Conservation (phyloP, 1,140 invertebrate genomes). For the Brachionus manjavacas region DNA sequence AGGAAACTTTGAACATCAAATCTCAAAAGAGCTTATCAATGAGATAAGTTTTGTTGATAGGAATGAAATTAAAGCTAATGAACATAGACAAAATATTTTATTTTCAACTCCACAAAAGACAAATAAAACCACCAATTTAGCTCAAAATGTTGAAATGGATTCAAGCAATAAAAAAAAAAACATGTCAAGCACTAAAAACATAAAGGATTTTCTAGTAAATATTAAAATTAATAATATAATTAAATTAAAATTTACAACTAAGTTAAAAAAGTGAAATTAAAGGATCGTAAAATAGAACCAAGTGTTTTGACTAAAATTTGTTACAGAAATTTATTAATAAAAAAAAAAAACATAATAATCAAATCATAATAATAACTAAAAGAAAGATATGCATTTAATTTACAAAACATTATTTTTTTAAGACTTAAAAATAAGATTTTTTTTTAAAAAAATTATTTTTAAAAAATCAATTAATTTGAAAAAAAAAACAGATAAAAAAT, state of each 20-base stretch:
- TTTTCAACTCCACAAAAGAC: not conserved
- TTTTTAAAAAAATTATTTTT: not conserved
- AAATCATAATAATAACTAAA: not conserved
- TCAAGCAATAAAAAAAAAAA: not conserved
- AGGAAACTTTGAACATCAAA: not conserved
- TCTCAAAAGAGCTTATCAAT: not conserved
- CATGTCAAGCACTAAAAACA: no score
- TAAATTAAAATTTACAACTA: not conserved
- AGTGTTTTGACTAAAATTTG: not conserved
- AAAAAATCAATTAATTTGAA: not conserved
- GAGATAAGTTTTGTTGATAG: not conserved
- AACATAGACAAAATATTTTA: not conserved
- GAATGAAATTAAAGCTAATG: not conserved
- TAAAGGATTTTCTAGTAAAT: not conserved
- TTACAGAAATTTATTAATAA: not conserved
- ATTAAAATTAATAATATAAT: not conserved
- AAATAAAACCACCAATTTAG: not conserved
- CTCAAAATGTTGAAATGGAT: not conserved
- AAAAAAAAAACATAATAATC: not conserved
- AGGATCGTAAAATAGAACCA: not conserved
- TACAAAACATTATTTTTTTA: not conserved
- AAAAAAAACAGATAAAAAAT: not conserved
- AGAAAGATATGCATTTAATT: not conserved
- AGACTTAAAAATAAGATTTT: not conserved
- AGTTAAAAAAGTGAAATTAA: not conserved